A percentile compares a stretch with the other conserved stretches of the same genome.
Evolutionary conservation across 2,113 vertebrate species (phyloP).

Genomic region (Camarhynchus parvulus): DNA sequence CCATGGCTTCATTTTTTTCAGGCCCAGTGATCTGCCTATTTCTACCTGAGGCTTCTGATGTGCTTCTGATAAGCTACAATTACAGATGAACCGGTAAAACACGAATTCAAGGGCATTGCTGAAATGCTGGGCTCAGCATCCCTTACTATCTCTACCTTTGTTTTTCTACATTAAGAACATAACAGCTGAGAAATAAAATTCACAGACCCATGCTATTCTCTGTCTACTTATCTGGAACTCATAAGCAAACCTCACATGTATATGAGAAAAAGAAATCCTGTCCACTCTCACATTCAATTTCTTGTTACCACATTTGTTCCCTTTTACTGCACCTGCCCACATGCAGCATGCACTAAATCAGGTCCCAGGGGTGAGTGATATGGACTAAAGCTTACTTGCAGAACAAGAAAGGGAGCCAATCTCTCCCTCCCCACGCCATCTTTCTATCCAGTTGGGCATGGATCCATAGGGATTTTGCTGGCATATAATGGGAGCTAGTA

Average conservation of each 20-base stretch:
- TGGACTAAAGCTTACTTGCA: background rate
- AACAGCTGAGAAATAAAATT: background rate
- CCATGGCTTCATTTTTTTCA: constrained; percentile 30
- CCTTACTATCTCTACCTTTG: background rate
- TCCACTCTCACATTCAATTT: background rate
- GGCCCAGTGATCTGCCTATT: constrained; percentile 20
- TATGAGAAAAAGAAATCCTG: background rate
- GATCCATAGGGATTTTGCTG: background rate
- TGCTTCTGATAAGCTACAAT: constrained; percentile 56
- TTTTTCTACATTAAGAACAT: background rate
- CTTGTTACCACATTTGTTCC: background rate
- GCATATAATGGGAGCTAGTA: background rate
- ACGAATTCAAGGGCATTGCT: constrained; percentile 53
- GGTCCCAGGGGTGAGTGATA: background rate
- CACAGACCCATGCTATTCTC: background rate
- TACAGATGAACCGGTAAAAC: constrained; percentile 54
- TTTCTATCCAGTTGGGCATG: background rate
- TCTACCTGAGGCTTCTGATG: constrained; percentile 55
- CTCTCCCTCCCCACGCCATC: background rate
- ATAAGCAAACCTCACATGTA: background rate
- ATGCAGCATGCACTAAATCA: background rate
- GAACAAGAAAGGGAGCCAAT: background rate
- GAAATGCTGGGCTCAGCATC: constrained; percentile 34
- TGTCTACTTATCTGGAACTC: background rate
- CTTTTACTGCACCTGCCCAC: background rate